Evolutionary conservation across 2,113 vertebrate genomes (phyloP), one percentile per base, ranked within the genome.

Genomic region (Beaufortia kweichowensis): DNA sequence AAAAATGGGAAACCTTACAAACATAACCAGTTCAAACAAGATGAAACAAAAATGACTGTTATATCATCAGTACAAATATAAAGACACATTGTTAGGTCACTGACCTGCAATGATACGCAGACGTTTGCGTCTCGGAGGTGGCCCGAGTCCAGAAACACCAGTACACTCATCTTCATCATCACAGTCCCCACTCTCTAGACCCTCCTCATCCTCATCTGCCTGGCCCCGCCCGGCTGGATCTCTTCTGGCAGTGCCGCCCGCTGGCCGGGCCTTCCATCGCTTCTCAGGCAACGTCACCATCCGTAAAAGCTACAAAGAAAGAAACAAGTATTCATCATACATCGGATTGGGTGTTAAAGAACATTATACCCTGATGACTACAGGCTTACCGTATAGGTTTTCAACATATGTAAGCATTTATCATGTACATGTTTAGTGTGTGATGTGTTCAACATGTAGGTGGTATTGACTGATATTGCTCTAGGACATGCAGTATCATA

Each of bases 121-220:
- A 31, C 90, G 89, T 61, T 91, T 93, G 80, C 87, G 90, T 64
- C 87, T 84, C 0, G 88, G 90, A 0, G 90, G 88, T 0, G 89
- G 90, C 1, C 91, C 91, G 11, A 92, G 87, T 17, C 92, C 91
- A 0, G 91, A 93, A 70, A 91, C 83, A 0, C 88, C 90, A 0
- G 81, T 64, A 56, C 92, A 93, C 61, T 93, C 91, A 6, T 93
- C 92, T 75, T 93, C 92, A 24, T 93, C 92, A 11, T 93, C 91
- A 7, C 92, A 92, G 85, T 93, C 91, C 0, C 91, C 92, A 1
- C 92, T 93, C 66, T 84, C 83, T 4, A 91, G 88, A 24, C 87
- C 90, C 29, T 92, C 91, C 2, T 89, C 90, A 12, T 85, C 90
- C 4, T 89, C 89, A 0, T 33, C 59, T 4, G 26, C 68, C 64